These are phyloP conservation scores for Pocota personata DNA, from an alignment of 2,888 invertebrate genomes.

Conservation along the genomic window DNA sequence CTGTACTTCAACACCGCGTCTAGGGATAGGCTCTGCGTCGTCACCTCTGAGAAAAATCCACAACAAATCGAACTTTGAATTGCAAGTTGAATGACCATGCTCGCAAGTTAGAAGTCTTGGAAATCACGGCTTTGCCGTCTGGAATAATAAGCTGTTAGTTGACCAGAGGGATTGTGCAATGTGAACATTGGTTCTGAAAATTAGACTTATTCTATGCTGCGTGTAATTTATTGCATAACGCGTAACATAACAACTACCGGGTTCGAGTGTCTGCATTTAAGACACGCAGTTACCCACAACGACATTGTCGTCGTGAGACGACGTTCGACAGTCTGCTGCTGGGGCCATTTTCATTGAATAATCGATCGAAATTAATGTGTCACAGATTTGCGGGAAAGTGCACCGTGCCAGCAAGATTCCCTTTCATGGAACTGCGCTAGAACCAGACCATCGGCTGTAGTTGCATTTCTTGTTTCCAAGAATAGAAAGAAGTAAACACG, in stretches of 20 bases:
- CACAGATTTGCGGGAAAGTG: constrained; percentile 64
- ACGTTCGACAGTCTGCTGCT: not conserved
- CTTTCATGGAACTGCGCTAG: constrained; percentile 50
- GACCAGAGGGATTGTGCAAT: constrained; percentile 13
- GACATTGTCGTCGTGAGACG: constrained; percentile 2
- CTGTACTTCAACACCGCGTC: not conserved
- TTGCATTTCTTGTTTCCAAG: constrained; percentile 57
- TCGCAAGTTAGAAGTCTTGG: constrained; percentile 57
- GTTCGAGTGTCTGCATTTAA: constrained; percentile 60
- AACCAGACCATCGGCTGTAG: constrained; percentile 33
- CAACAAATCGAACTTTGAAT: constrained; percentile 55
- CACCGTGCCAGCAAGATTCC: constrained; percentile 55
- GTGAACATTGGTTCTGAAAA: constrained; percentile 51
- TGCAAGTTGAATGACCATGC: constrained; percentile 60
- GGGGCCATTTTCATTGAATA: constrained; percentile 55
- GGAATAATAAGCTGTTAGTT: constrained; percentile 66
- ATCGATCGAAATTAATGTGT: constrained; percentile 67
- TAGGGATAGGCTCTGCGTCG: constrained; percentile 37
- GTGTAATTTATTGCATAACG: constrained; percentile 67
- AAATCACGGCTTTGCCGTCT: constrained; percentile 64
- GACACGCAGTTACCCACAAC: constrained; percentile 42
- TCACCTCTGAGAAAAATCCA: constrained; percentile 51
- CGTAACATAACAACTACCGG: constrained; percentile 66
- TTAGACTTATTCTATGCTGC: constrained; percentile 55
- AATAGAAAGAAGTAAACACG: constrained; percentile 49